Base-by-base conservation (phyloP, 2,797 vertebrate genomes). In the Potorous gilbertii region DNA sequence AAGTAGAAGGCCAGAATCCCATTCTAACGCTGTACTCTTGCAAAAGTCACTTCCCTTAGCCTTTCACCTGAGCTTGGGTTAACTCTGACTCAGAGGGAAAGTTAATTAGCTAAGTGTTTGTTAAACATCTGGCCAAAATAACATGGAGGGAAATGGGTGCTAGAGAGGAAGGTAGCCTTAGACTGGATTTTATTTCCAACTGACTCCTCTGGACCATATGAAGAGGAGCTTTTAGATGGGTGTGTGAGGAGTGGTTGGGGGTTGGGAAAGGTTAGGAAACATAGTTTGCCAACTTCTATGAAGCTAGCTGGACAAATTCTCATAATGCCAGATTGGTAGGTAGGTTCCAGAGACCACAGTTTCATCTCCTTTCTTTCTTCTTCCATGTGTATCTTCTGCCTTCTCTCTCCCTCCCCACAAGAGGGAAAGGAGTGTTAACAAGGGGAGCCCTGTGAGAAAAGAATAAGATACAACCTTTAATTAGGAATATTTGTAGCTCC, bases 21-120 rank as follows among this genome's bases (percentile, higher is more conserved):
- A 4, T 40, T n/a, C 46, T 16, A 29, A 46, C 10, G 0, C 89
- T 66, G 0, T 54, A 16, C 40, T 91, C 74, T 94, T 56, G 34
- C 56, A 56, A 50, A 57, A 52, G 54, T 91, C 50, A 46, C 13
- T 81, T 46, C 46, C 24, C 40, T 46, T 9, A 21, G n/a, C n/a
- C 18, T 87, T 50, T 87, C 40, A 50, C 40, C 74, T 87, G 40
- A 28, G 40, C 40, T 74, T 46, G 74, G 2, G 40, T 87, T 87
- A 46, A 87, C 74, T 81, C 8, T 87, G 18, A 50, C 74, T 87
- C 40, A 87, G 74, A 81, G 40, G 40, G 21, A 46, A 95, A 24
- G 54, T 50, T 93, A 93, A 59, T 91, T 91, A 93, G 92, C 56
- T 92, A 66, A 57, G 29, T 90, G 52, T 4, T 55, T 52, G 93